Evolutionary conservation across 2,888 invertebrate species (phyloP).

Genomic region (Yponomeuta plumbellus): DNA sequence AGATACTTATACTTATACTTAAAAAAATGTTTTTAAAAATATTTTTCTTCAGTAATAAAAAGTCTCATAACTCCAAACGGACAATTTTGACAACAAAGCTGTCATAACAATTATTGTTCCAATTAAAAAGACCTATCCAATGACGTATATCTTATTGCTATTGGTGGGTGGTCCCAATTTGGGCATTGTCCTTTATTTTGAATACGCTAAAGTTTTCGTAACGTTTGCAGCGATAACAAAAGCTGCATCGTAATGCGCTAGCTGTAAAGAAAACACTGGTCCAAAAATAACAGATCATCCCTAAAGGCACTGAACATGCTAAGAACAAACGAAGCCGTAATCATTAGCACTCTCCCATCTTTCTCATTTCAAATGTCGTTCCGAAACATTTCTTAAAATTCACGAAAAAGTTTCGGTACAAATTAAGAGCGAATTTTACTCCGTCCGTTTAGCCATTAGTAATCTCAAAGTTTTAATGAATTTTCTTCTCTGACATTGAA

Average conservation of each 20-base stretch:
- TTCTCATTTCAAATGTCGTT: slow-evolving; percentile 70
- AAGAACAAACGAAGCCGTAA: slow-evolving; percentile 23
- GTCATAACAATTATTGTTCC: too few species aligned
- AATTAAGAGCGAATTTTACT: slow-evolving; percentile 75
- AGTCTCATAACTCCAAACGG: too few species aligned
- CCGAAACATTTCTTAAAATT: slow-evolving; percentile 65
- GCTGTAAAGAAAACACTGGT: not conserved
- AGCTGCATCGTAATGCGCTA: not conserved
- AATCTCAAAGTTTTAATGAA: slow-evolving; percentile 76
- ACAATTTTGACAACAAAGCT: too few species aligned
- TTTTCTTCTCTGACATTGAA: slow-evolving; percentile 75
- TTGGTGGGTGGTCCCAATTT: too few species aligned
- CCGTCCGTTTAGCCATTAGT: slow-evolving; percentile 74
- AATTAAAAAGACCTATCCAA: too few species aligned
- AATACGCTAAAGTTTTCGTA: slow-evolving; percentile 9
- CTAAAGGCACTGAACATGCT: not conserved
- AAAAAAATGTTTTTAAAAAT: too few species aligned
- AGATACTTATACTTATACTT: too few species aligned
- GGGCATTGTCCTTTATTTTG: too few species aligned
- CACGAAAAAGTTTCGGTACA: slow-evolving; percentile 69
- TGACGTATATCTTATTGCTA: too few species aligned
- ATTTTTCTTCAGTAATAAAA: too few species aligned
- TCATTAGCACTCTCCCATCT: slow-evolving; percentile 66
- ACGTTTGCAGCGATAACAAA: not conserved
- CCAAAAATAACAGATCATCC: not conserved